Base-by-base conservation (phyloP, 2,113 vertebrate species). In the Phocoena sinus region DNA sequence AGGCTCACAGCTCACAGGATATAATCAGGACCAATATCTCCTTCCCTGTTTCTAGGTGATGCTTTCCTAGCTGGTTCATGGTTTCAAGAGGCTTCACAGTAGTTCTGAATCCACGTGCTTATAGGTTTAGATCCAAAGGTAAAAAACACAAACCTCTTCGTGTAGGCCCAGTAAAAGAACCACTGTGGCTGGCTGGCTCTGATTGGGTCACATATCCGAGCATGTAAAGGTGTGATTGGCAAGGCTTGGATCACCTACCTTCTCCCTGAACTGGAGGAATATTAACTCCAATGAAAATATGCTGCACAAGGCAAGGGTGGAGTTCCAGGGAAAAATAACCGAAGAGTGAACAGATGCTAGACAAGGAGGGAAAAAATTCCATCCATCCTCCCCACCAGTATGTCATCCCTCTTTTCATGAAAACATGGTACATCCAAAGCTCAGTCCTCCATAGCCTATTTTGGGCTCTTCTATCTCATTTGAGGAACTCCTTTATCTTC, bases 231-330 rank as follows among this genome's bases (percentile, higher is more conserved):
- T 79, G 38, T 83, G 12, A 38, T 18, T 77, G 67, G 12, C 44
- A 70, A 63, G 28, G 70, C 8, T 50, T 90, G 18, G 15, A 18
- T 82, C 17, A 44, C 21, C 8, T 58, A 1, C 9, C 26, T 33
- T 63, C 20, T 84, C 3, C 50, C 5, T 44, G 50, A 50, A 2
- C 18, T 53, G 41, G 31, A 14, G 12, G 1, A 31, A 4, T 74
- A 36, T 73, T 56, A 26, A 67, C 15, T 63, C 2, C 18, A 65
- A 0, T 47, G 38, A 80, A 92, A 76, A 17, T 76, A 12, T 20
- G 62, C 15, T 4, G 41, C 31, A 18, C 15, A 8, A 28, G n/a
- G 12, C 20, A 2, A 33, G 7, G 2, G 3, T 63, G 41, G 2
- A 6, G 0, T 7, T 91, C 50, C 4, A 53, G 26, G 33, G 68